These are phyloP conservation scores for Pseudomyrmex cubaensis DNA, from an alignment of 1,140 invertebrate species.

Conservation along the genomic window DNA sequence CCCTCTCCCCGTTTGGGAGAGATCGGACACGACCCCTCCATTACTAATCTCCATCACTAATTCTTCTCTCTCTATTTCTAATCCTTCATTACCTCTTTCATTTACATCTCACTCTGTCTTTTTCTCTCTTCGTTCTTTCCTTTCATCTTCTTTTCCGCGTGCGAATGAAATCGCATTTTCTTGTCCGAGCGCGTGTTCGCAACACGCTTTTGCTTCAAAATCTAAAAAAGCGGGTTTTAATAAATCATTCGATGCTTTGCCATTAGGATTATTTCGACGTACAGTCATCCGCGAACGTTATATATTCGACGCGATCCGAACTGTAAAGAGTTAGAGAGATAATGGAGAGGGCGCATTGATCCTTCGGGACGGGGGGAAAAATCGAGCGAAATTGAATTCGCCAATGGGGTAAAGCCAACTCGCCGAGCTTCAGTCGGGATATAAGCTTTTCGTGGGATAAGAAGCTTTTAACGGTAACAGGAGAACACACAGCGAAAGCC, in stretches of 20 bases:
- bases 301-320: not conserved
- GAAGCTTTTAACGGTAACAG: constrained; percentile 51
- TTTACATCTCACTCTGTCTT: no score
- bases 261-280: not conserved
- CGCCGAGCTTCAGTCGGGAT: constrained; percentile 24
- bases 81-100: no score
- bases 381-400: constrained; percentile 55
- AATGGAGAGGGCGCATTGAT: constrained; percentile 22
- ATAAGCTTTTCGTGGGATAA: constrained; percentile 54
- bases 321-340: constrained; percentile 2
- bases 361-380: not conserved
- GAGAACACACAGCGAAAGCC: constrained; percentile 45
- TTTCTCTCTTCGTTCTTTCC: no score
- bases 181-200: not conserved
- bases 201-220: not conserved
- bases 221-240: not conserved
- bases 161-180: constrained; percentile 31
- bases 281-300: no score
- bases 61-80: no score
- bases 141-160: no score
- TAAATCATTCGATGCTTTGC: not conserved
- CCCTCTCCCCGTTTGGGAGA: not conserved
- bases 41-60: constrained; percentile 8
- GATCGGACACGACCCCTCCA: not conserved
- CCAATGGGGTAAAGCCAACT: constrained; percentile 22